phyloP scores from a whole-genome alignment of 2,113 vertebrate species.

The Mohoua ochrocephala region DNA sequence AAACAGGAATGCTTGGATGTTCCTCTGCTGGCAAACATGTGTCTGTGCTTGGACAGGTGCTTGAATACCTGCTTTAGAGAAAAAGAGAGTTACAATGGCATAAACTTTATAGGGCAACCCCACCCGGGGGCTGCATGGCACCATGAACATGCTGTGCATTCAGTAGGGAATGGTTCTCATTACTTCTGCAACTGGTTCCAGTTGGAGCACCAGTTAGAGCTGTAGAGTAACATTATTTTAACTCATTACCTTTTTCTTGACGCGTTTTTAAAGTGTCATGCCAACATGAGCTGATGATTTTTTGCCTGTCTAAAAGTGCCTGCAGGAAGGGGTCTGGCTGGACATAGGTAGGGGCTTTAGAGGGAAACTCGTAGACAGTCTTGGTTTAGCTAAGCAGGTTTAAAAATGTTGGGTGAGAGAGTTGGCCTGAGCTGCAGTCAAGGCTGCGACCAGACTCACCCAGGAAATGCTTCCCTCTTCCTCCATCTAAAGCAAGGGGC shows the following conservation, averaged over 20 bases:
- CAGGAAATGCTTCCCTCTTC: background rate
- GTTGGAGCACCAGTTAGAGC: background rate
- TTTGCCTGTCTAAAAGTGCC: background rate
- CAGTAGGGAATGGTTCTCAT: background rate
- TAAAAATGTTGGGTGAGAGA: background rate
- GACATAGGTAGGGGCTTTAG: background rate
- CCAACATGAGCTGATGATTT: background rate
- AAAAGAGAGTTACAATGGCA: background rate
- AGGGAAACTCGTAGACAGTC: background rate
- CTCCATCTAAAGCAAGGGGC: background rate
- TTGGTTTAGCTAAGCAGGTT: background rate
- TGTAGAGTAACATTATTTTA: background rate
- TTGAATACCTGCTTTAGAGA: background rate
- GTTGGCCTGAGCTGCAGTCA: background rate
- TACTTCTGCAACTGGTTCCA: background rate
- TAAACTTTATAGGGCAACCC: background rate
- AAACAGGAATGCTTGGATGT: background rate
- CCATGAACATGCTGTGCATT: background rate
- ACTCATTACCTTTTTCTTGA: background rate
- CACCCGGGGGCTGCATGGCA: background rate
- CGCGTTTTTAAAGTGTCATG: accelerated
- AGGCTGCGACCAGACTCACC: background rate
- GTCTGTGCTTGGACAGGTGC: background rate
- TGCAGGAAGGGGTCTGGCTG: background rate
- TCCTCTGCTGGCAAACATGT: accelerated